Conservation (phyloP, 2,888 invertebrate genomes). For the Autographa pulchrina region DNA sequence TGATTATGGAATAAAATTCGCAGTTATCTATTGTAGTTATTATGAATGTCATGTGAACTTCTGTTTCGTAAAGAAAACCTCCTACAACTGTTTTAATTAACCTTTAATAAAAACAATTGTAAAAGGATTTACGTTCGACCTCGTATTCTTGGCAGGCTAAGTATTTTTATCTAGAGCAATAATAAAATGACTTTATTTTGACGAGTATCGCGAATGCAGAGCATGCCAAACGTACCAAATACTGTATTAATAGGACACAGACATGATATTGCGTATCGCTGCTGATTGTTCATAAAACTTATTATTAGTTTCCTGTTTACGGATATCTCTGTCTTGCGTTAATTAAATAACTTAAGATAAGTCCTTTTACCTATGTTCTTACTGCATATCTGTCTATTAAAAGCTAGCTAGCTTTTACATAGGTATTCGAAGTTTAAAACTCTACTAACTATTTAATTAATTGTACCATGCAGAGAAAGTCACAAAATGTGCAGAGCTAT, state of each 20-base stretch:
- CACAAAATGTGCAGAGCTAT: constrained; percentile 1
- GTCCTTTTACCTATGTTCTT: background rate
- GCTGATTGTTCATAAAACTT: background rate
- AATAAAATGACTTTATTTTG: background rate
- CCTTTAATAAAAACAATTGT: background rate
- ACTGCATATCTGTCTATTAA: background rate
- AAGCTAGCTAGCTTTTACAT: no score
- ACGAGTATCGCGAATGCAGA: background rate
- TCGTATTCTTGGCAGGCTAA: background rate
- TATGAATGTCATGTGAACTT: background rate
- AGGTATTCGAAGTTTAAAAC: background rate
- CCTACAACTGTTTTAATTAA: background rate
- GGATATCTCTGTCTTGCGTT: background rate
- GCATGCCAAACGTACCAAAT: background rate
- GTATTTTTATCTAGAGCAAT: constrained; percentile 1
- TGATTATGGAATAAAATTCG: no score
- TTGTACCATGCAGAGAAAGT: background rate
- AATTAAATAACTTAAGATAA: background rate
- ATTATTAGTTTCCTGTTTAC: background rate
- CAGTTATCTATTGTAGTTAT: background rate
- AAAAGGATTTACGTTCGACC: background rate
- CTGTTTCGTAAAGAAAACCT: background rate
- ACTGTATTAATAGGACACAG: background rate
- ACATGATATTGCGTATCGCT: constrained; percentile 1
- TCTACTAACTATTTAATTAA: background rate